Base-by-base conservation (phyloP, 1,140 invertebrate species). In the Zaprionus taronus region DNA sequence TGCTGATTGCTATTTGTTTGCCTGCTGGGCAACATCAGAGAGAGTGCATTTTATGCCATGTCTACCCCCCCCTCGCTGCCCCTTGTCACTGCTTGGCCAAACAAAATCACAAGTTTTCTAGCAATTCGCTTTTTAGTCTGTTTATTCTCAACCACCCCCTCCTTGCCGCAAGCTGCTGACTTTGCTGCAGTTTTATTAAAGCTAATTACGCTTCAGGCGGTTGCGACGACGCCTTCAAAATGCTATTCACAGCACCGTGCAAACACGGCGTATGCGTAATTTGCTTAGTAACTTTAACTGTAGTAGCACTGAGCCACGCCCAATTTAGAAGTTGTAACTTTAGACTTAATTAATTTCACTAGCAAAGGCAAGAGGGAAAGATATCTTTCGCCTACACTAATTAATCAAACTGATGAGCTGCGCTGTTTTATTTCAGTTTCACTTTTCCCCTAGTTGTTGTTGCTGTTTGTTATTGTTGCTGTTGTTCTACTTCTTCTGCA, bases 1-100 rank as follows among this genome's bases (percentile, higher is more conserved):
- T 69, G 53, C 65, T 78, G 76, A 79, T 79, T 79, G 78, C 78
- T 68, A 77, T 80, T 80, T 77, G 79, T 84, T 80, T 78, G 81
- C 66, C 67, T 57, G 72, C 26, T 55, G 58, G 55, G 55, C 60
- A 14, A 55, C 41, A 63, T 64, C 17, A 62, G 34, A 3, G 38
- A 60, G 53, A 61, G 53, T 14, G 61, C 31, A 66, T 77, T 58
- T 70, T 53, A 58, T 66, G 65, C 26, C 64, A 58, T 55, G 47
- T 49, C 26, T 26, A 6, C 26, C 1, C 9, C 31, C 9, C 2
- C 3, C 9, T 3, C 2, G 0, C 3, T 4, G 9, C 9, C 9
- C 31, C 31, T 34, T 56, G 38, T 2, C 15, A 15, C 15, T n/a
- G 15, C 36, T 15, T 47, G 41, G n/a, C 56, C 53, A 60, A 69